Base-by-base conservation (phyloP, 2,888 invertebrate species). In the Tetropium fuscum region DNA sequence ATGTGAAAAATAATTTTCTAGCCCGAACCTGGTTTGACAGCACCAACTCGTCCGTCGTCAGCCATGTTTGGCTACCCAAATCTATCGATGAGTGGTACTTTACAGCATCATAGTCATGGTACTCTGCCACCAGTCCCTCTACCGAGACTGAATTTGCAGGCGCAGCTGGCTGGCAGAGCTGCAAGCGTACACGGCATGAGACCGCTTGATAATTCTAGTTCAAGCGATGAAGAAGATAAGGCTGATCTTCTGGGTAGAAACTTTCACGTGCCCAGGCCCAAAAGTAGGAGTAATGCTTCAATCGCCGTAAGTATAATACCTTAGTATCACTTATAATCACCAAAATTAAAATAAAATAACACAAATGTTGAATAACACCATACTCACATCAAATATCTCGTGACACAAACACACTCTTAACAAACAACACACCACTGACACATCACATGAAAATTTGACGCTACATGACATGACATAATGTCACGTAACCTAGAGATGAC, bases 1-100 rank as follows among this genome's bases (percentile, higher is more conserved):
- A 90, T 74, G 93, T 94, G 80, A 87, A 88, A 80, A 44, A 41
- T 13, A 40, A 20, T 30, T 30, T 34, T 15, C 15, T 13, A 93
- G 87, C 89, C 89, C n/a, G 90, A 88, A 79, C 90, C 90, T 0
- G 71, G 68, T 8, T 87, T 88, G 69, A 86, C 86, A 32, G 85
- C 85, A n/a, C 83, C 84, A n/a, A 91, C 92, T 0, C 84, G 94
- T 7, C 93, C 93, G 0, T 91, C 92, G 0, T 93, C 93, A 2
- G 93, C 93, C 2, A 88, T 94, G 86, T 93, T 93, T 75, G 92
- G 91, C 1, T 94, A 93, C 78, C 92, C 93, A 11, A 80, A 74
- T 53, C 78, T 87, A 71, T 82, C 84, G 1, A 77, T 85, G 72
- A 82, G 82, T 41, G 84, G 84, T 25, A 83, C 84, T 0, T 74